Evolutionary conservation across 1,140 invertebrate genomes (phyloP).

Genomic region (Achroia grisella): DNA sequence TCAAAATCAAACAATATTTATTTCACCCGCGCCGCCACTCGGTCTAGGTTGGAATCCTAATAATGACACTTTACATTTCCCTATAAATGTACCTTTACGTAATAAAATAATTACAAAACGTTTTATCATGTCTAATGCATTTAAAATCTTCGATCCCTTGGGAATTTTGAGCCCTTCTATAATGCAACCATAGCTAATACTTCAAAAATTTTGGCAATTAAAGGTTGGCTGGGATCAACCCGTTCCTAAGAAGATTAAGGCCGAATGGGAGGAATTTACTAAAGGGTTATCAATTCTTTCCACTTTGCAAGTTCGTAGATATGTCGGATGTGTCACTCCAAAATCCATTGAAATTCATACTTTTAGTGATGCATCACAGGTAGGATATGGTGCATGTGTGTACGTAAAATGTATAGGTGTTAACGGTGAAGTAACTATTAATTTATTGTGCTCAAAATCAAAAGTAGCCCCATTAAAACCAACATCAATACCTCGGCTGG

Average conservation of each 20-base stretch:
- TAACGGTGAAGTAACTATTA: slow-evolving; percentile 1
- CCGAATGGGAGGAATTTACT: slow-evolving; percentile 8
- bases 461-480: slow-evolving; percentile 8
- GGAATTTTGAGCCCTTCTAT: slow-evolving; percentile 17
- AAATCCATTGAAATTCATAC: slow-evolving; percentile 10
- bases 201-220: no score
- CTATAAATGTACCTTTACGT: slow-evolving; percentile 13
- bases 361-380: slow-evolving; percentile 19
- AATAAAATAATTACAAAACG: slow-evolving; percentile 14
- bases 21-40: no score
- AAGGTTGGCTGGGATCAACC: slow-evolving; percentile 24
- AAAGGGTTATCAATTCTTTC: no score
- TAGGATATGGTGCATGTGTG: slow-evolving; percentile 15
- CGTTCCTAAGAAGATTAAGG: slow-evolving; percentile 10
- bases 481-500: slow-evolving; percentile 19
- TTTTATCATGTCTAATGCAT: slow-evolving; percentile 23
- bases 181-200: slow-evolving; percentile 19
- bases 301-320: slow-evolving; percentile 1
- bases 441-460: slow-evolving; percentile 15
- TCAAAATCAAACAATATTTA: no score
- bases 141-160: slow-evolving; percentile 25
- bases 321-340: slow-evolving; percentile 7
- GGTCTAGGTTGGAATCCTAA: slow-evolving; percentile 22
- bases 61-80: slow-evolving; percentile 17
- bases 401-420: slow-evolving; percentile 11